Evolutionary conservation across 2,797 vertebrate species (phyloP).

Genomic region (Natrix natrix): DNA sequence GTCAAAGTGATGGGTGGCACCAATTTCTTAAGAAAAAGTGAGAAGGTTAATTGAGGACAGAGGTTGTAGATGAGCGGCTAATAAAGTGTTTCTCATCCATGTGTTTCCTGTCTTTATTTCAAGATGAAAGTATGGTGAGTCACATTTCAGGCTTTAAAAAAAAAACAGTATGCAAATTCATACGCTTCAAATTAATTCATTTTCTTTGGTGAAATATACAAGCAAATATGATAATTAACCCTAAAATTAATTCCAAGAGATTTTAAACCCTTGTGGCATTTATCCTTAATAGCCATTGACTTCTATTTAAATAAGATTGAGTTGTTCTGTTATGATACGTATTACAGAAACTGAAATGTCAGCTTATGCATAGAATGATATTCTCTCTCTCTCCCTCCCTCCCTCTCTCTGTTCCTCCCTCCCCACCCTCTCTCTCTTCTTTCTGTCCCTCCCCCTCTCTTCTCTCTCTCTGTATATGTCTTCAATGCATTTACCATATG

Average conservation of each 20-base stretch:
- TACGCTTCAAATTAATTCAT: constrained; percentile 1
- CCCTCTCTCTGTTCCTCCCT: too few species aligned
- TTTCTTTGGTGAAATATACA: constrained; percentile 5
- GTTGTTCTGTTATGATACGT: background rate
- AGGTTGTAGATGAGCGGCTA: background rate
- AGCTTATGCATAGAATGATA: background rate
- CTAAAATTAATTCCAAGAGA: constrained; percentile 9
- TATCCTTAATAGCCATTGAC: background rate
- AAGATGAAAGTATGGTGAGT: background rate
- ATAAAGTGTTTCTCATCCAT: background rate
- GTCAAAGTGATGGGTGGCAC: background rate
- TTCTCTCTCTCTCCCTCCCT: background rate
- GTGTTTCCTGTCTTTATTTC: background rate
- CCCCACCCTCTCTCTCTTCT: too few species aligned
- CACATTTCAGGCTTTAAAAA: background rate
- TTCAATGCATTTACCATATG: background rate
- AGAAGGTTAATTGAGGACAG: background rate
- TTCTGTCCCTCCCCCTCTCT: too few species aligned
- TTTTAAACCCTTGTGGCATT: constrained; percentile 9
- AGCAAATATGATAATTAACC: constrained; percentile 1
- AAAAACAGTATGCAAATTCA: background rate
- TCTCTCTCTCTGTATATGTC: background rate
- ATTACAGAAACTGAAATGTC: background rate
- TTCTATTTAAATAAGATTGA: constrained; percentile 4
- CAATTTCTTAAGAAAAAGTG: background rate